These are phyloP conservation scores for Cacatua alba DNA, from an alignment of 2,113 vertebrate genomes.

Conservation along the genomic window DNA sequence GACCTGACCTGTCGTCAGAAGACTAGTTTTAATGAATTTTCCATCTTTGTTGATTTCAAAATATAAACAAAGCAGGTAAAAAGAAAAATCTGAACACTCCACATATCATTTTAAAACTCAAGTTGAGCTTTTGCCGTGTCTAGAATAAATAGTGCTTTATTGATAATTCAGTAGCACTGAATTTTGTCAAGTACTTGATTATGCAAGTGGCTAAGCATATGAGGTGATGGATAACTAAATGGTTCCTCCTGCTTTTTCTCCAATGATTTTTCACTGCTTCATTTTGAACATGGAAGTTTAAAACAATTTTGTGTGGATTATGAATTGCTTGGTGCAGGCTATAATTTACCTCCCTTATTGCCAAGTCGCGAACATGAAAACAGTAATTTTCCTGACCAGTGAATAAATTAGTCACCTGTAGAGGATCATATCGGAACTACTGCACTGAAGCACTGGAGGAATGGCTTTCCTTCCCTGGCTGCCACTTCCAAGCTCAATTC, in stretches of 20 bases:
- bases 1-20: not conserved
- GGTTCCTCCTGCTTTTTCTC: not conserved
- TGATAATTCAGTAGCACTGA: not conserved
- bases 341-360: not conserved
- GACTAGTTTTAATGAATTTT: not conserved
- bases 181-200: not conserved
- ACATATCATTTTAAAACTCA: rapidly evolving
- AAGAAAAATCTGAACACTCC: not conserved
- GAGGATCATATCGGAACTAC: not conserved
- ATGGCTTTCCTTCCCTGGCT: not conserved
- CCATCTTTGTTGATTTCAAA: not conserved
- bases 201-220: not conserved
- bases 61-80: not conserved
- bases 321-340: not conserved
- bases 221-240: not conserved
- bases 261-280: not conserved
- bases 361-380: not conserved
- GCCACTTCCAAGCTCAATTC: rapidly evolving
- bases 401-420: not conserved
- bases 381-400: not conserved
- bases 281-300: not conserved
- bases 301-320: not conserved
- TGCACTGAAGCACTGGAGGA: not conserved
- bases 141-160: not conserved
- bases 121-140: not conserved